Evolutionary conservation across 1,140 invertebrate genomes (phyloP), one percentile per base, ranked within the genome.

Genomic region (Drosophila burlai): DNA sequence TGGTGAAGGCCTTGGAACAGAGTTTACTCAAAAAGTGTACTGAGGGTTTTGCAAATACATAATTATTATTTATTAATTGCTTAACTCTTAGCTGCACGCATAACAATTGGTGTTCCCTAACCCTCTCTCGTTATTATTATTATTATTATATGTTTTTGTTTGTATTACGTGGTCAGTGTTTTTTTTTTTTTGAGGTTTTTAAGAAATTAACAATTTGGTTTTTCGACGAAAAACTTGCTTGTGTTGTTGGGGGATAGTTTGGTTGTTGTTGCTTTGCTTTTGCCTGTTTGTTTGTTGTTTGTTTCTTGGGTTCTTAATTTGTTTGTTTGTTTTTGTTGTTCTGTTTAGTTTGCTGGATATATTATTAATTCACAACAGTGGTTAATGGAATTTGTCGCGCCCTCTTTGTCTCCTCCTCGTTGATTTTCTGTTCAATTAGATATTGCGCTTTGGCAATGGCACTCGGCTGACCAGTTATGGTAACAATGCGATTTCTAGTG

Each of bases 401-500:
- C 93, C 98, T 95, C 94, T 99, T 99, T 76, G 96, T 95, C 95
- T 99, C 98, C 95, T 99, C 98, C 94, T 99, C 97, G 93, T 95
- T 96, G 93, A 99, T 98, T 94, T 97, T 97, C 94, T 98, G 97
- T 94, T 99, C 97, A 94, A 99, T 99, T 93, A 99, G 96, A 95
- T 97, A 98, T 92, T 98, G 97, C 93, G 98, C 98, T 93, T 96
- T 97, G 93, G 94, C 95, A 93, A 99, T 98, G 93, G 97, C 96
- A 94, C 95, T 96, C 80, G 96, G 95, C 87, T 96, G 96, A 93
- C 98, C 98, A 91, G 96, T 96, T 94, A 99, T 98, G 93, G 98
- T 98, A 74, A 99, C 98, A 94, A 99, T 98, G 91, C 98, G 96
- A 95, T 99, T 99, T 93, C 98, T 97, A 72, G 98, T 99, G 93